A percentile compares a stretch with the other conserved stretches of the same genome.
phyloP scores from a whole-genome alignment of 2,113 vertebrate species.

The Dendrocopos noguchii region DNA sequence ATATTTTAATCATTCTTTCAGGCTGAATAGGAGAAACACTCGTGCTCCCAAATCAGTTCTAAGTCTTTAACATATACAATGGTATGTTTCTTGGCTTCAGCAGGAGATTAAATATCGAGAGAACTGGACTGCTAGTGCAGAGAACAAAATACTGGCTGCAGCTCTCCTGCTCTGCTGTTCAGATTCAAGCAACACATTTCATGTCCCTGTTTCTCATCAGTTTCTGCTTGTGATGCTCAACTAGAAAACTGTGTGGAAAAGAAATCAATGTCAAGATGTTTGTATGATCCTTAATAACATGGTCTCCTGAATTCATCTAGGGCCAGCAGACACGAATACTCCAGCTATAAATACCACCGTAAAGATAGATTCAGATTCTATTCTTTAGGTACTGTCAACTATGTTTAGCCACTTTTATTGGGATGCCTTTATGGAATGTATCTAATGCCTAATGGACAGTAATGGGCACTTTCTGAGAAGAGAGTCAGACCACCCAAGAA shows the following conservation, averaged over 20 bases:
- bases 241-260: not conserved
- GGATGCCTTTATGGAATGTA: not conserved
- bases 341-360: rapidly evolving
- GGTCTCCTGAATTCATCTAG: not conserved
- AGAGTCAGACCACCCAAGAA: not conserved
- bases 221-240: not conserved
- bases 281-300: not conserved
- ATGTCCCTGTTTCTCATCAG: not conserved
- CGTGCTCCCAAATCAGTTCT: rapidly evolving
- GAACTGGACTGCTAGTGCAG: not conserved
- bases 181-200: not conserved
- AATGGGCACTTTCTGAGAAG: not conserved
- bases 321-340: not conserved
- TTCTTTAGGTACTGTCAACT: not conserved
- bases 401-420: not conserved
- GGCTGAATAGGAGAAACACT: not conserved
- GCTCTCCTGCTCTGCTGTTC: not conserved
- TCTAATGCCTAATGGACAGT: not conserved
- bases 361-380: not conserved
- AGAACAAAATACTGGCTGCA: not conserved
- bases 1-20: not conserved
- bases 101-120: not conserved
- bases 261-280: not conserved
- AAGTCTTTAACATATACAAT: rapidly evolving
- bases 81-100: not conserved